Evolutionary conservation across 2,888 invertebrate species (phyloP), one percentile per base, ranked within the genome.

Genomic region (Eubasilissa splendida): DNA sequence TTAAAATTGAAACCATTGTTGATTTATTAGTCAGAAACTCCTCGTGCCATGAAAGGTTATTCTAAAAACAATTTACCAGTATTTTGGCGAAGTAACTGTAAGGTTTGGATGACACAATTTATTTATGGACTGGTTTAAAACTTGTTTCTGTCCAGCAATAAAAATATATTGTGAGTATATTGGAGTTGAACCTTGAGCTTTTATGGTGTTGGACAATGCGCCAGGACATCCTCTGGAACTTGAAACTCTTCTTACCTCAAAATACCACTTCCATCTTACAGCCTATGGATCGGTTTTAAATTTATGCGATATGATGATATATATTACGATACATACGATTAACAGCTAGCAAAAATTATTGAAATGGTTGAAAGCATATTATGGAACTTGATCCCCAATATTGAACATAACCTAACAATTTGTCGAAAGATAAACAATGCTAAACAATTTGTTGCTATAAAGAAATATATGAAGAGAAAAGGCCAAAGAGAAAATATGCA

Each of bases 181-280:
- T 65, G 14, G 22, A 65, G 31, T 65, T 65, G 68, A 68, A 68
- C 52, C 68, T 68, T 12, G 50, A 68, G 52, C 50, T 68, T 50
- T 68, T 68, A 42, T 68, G 68, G 68, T 68, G n/a, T 52, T 68
- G 68, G 53, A 68, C 68, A 68, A 68, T 53, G 52, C 53, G 11
- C 68, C 53, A 1, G 68, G 52, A 52, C 52, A 68, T 52, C 68
- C 52, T 53, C 42, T 68, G 68, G 68, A 68, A 22, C 52, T 68
- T 65, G 68, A 68, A n/a, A 68, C 42, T n/a, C 68, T 68, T 52
- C n/a, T 65, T 65, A 22, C 65, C 42, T 2, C 33, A 31, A 33
- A 65, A 33, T 4, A 65, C 22, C 33, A 12, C 11, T 65, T 31
- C 65, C 65, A 31, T 59, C 59, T 59, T 14, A 59, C 59, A 59